Evolutionary conservation across 2,888 invertebrate species (phyloP), one percentile per base, ranked within the genome.

Genomic region (Vesta saturnalis): DNA sequence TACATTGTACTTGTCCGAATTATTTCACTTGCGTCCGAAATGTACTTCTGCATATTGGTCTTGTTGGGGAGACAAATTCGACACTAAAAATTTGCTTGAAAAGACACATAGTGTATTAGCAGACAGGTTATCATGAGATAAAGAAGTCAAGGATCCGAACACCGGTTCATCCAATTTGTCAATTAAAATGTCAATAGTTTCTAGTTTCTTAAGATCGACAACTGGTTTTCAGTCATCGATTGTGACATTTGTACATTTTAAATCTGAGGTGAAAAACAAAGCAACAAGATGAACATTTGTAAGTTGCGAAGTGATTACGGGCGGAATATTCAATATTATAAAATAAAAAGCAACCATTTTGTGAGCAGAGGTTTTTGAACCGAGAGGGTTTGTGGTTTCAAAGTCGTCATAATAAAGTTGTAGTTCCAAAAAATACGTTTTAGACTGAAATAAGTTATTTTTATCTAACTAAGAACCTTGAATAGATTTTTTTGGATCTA

Each of bases 311-410:
- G 67, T 70, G 22, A 60, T 59, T 30, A 70, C 14, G 14, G 46
- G 21, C 43, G 69, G 70, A 35, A 76, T 63, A 67, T 71, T 72
- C 46, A 55, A 43, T 12, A 74, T 59, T 10, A 55, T 71, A 60
- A 73, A 65, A 69, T 75, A 76, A 49, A 72, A 21, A 14, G 70
- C 74, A 12, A 71, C 71, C 19, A 75, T 71, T 70, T 76, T 76
- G 62, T 75, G 68, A 30, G 57, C 16, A 12, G 72, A 67, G 22
- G 72, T 68, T 69, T 73, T 74, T 23, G 61, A 67, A 1, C 74
- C 74, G 35, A 74, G 52, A 21, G 74, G 76, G 18, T 73, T 73
- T 43, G 60, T 43, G 6, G 62, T 68, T 69, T 74, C 73, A 60
- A 75, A 72, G n/a, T 74, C 73, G 39, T 73, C 73, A 47, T 62